Evolutionary conservation across 2,888 invertebrate species (phyloP), one percentile per base, ranked within the genome.

Genomic region (Cyaniris semiargus): DNA sequence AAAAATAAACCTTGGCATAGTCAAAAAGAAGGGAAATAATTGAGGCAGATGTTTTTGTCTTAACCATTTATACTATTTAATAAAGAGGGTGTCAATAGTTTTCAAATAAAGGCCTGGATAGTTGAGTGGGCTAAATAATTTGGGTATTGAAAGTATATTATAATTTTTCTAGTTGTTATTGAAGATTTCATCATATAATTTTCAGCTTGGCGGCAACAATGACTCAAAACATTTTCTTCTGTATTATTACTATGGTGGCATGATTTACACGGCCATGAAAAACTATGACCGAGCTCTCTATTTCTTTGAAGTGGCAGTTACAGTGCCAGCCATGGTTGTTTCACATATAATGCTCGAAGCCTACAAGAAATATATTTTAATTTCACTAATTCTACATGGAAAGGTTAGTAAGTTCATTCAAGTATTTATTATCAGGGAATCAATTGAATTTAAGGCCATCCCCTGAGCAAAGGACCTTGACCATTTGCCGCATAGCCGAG

Each of bases 281-380:
- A 98, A 98, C 86, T 98, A 97, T 87, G 98, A 98, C 82, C 95
- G 98, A 86, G 98, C 99, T 10, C 93, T 98, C 79, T 99, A 98
- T 90, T 99, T 98, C 91, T 98, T 98, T 90, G 99, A 99, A 96
- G 98, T 98, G 23, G 98, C 97, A 78, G 96, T 98, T 78, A 98
- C 98, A 38, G 98, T 98, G n/a, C 99, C 99, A 3, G 97, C 98
- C 48, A 95, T 97, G 94, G 97, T 98, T 58, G 97, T 99, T 79
- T 99, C 99, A 79, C 98, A 98, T 88, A 98, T 99, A 79, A 99
- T 99, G 98, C 94, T 99, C 79, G 99, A 99, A 92, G 97, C 99
- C 18, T 99, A 99, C 90, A 99, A 99, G 92, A 99, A 99, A 89
- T 99, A 97, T 86, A 97, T 99, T 84, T 94, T 99, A 81, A 97